Evolutionary conservation across 2,113 vertebrate genomes (phyloP).

Genomic region (Callionymus lyra): DNA sequence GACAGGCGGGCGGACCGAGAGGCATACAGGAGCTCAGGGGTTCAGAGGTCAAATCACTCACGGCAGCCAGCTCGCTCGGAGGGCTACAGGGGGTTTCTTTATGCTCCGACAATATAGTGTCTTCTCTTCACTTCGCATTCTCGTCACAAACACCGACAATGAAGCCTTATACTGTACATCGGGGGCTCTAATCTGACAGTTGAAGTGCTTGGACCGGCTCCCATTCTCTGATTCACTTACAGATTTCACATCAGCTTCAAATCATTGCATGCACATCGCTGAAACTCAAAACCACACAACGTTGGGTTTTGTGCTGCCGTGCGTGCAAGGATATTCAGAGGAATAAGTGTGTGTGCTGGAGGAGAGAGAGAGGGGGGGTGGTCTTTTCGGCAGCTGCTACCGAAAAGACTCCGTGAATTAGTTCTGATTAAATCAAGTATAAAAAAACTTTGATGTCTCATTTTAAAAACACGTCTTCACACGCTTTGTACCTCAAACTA

Average conservation of each 20-base stretch:
- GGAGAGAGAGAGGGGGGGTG: background rate
- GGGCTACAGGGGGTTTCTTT: slow-evolving; percentile 16
- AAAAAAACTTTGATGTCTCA: too few relatives aligned
- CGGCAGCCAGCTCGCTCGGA: slow-evolving; percentile 13
- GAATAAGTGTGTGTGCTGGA: background rate
- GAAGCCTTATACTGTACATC: slow-evolving; percentile 1
- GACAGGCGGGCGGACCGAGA: slow-evolving; percentile 15
- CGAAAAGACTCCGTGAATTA: slow-evolving; percentile 23
- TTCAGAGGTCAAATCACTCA: slow-evolving; percentile 43
- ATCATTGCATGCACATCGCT: too few relatives aligned
- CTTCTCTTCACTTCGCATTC: slow-evolving; percentile 11
- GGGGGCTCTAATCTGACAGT: background rate
- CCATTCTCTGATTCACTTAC: background rate
- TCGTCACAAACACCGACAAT: background rate
- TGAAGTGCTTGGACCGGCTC: slow-evolving; percentile 16
- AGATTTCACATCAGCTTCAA: too few relatives aligned
- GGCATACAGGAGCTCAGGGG: slow-evolving; percentile 27
- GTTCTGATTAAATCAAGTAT: too few relatives aligned
- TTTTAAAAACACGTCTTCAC: too few relatives aligned
- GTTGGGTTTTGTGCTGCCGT: slow-evolving; percentile 18
- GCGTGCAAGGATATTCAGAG: slow-evolving; percentile 12
- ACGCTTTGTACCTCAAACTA: too few relatives aligned
- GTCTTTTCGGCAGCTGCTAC: slow-evolving; percentile 39
- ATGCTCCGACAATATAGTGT: slow-evolving; percentile 5
- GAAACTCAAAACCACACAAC: too few relatives aligned